Conservation (phyloP, 2,888 invertebrate species). For the Lepas anatifera region DNA sequence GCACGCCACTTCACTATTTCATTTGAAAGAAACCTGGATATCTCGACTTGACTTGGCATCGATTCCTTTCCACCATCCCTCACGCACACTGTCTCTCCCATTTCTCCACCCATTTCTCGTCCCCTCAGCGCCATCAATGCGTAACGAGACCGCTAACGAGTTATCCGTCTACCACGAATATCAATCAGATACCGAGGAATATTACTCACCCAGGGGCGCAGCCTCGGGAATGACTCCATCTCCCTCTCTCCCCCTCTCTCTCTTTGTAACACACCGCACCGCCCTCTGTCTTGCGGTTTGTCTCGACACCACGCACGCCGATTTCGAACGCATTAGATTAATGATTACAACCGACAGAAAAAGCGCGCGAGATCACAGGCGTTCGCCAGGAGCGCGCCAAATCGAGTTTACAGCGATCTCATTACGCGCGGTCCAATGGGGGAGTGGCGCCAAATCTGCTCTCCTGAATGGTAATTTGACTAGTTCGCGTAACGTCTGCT, state of each 20-base stretch:
- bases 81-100: too few species aligned
- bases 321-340: background rate
- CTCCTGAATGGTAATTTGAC: too few species aligned
- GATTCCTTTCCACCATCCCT: too few species aligned
- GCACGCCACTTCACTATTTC: too few species aligned
- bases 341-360: background rate
- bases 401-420: conserved; percentile 5
- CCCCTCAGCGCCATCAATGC: background rate
- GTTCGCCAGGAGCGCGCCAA: background rate
- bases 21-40: too few species aligned
- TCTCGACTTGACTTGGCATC: too few species aligned
- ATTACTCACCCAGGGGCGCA: background rate
- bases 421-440: too few species aligned
- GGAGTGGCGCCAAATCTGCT: too few species aligned
- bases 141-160: background rate
- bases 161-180: background rate
- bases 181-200: background rate
- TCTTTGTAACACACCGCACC: too few species aligned
- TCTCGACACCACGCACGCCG: background rate
- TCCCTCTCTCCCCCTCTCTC: background rate
- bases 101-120: too few species aligned
- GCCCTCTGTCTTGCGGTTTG: too few species aligned
- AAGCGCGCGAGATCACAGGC: background rate
- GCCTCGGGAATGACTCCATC: background rate
- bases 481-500: too few species aligned